A percentile compares a stretch with the other conserved stretches of the same genome.
phyloP scores from a whole-genome alignment of 2,113 vertebrate species.

The Terrapene triunguis region DNA sequence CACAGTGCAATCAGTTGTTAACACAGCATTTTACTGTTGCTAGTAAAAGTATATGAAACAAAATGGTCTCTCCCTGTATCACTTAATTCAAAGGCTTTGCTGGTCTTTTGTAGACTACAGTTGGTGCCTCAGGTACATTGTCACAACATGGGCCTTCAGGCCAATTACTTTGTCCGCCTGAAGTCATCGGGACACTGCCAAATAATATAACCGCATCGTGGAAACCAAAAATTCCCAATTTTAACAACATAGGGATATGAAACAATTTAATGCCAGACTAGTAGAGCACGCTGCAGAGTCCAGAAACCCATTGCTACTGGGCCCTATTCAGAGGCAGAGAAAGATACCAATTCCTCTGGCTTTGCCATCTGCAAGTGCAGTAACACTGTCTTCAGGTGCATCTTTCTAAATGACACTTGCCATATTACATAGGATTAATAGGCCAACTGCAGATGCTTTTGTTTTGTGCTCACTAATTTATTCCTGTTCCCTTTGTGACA shows the following conservation, averaged over 20 bases:
- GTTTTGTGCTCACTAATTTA: background rate
- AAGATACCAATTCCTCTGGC: background rate
- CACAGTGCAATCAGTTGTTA: background rate
- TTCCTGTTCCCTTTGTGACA: constrained; percentile 34
- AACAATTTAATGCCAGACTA: accelerated
- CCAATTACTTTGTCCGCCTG: background rate
- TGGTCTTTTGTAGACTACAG: background rate
- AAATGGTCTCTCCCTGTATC: background rate
- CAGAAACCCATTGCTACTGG: background rate
- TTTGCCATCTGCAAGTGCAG: background rate
- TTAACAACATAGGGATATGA: accelerated
- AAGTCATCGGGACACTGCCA: background rate
- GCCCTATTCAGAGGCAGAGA: background rate
- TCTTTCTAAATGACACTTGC: background rate
- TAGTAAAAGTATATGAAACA: background rate
- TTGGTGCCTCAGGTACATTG: constrained; percentile 6
- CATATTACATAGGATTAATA: background rate
- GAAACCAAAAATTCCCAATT: background rate
- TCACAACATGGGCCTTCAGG: background rate
- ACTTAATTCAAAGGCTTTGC: background rate
- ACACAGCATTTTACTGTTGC: background rate
- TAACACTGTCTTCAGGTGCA: background rate
- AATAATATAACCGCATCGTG: background rate
- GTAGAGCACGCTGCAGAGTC: accelerated
- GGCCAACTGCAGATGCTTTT: background rate